Evolutionary conservation across 2,888 invertebrate genomes (phyloP).

Genomic region (Fragum fragum): DNA sequence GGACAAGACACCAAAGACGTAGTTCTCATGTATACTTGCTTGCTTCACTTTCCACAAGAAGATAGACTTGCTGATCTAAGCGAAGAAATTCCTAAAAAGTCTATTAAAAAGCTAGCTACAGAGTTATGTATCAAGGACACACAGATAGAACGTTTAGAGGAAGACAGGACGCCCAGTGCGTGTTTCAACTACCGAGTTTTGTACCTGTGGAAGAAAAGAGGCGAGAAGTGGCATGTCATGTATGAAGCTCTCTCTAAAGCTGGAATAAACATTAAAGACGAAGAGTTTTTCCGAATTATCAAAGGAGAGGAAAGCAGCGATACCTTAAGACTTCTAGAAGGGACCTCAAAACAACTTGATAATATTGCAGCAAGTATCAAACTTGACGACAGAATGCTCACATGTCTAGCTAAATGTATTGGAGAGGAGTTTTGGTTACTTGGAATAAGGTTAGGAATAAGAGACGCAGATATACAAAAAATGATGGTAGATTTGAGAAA

Average conservation of each 20-base stretch:
- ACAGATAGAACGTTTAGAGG: background rate
- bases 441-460: background rate
- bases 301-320: background rate
- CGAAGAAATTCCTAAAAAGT: background rate
- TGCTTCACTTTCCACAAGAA: background rate
- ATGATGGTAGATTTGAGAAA: background rate
- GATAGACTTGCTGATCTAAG: background rate
- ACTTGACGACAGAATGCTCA: background rate
- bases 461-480: background rate
- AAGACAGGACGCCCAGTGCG: background rate
- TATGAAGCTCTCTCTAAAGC: background rate
- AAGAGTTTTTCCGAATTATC: background rate
- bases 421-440: conserved; percentile 1
- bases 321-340: background rate
- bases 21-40: no score
- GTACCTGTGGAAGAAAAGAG: background rate
- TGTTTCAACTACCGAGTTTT: background rate
- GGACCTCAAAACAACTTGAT: background rate
- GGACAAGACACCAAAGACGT: no score
- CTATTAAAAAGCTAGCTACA: background rate
- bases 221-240: background rate
- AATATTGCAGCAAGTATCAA: background rate
- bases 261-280: background rate
- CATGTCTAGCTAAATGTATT: background rate
- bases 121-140: background rate